Evolutionary conservation across 2,113 vertebrate genomes (phyloP).

Genomic region (Peromyscus maniculatus): DNA sequence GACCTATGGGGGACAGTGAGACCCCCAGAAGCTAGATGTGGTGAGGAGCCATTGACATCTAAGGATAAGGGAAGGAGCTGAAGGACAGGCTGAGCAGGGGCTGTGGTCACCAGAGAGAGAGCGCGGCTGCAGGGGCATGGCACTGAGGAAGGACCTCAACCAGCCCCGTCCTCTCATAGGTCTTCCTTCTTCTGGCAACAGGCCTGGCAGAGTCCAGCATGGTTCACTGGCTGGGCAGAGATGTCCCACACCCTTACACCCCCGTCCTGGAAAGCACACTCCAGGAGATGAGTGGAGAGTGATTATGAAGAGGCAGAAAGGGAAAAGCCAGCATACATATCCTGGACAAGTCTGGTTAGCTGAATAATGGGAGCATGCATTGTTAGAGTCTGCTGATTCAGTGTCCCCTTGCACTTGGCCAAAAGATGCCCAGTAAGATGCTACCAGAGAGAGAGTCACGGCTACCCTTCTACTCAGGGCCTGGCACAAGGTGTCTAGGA

Average conservation of each 20-base stretch:
- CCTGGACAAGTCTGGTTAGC: neutral
- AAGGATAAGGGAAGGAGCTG: neutral
- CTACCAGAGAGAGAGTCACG: neutral
- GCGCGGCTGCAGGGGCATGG: neutral
- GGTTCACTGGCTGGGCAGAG: too few species aligned
- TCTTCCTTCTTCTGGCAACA: too few species aligned
- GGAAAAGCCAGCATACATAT: too few species aligned
- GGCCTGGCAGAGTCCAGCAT: fast-evolving
- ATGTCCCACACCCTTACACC: fast-evolving
- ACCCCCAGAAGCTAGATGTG: neutral
- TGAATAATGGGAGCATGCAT: neutral
- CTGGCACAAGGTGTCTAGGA: neutral
- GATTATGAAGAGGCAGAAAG: neutral
- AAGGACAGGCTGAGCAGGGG: too few species aligned
- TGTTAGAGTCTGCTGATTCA: fast-evolving
- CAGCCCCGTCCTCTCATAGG: too few species aligned
- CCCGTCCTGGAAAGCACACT: neutral
- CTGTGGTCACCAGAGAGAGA: neutral
- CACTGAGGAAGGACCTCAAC: fast-evolving
- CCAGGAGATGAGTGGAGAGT: neutral
- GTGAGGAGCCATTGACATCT: too few species aligned
- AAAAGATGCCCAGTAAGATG: neutral
- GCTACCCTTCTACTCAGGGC: neutral
- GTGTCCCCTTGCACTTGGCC: fast-evolving
- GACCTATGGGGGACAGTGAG: fast-evolving